Base-by-base conservation (phyloP, 2,797 vertebrate species). In the Rhincodon typus region DNA sequence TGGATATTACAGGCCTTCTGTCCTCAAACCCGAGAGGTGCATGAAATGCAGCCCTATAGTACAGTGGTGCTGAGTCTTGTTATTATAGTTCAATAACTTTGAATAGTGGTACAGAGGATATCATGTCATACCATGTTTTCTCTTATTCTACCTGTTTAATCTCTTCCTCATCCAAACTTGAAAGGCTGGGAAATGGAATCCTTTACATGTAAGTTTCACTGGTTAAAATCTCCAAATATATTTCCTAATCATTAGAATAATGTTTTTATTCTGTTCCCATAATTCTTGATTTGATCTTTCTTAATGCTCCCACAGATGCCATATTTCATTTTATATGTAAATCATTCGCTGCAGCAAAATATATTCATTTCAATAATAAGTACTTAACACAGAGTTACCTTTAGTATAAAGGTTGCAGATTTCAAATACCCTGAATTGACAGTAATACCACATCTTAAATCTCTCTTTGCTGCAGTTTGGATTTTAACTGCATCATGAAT, bases 111-210 rank as follows among this genome's bases (percentile, higher is more conserved):
- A 88, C 50, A 88, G 50, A 90, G 34, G 46, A 95, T 74, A 27
- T 95, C 15, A 57, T 27, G 50, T n/a, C 0, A 17, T 53, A 95
- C 42, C 6, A 42, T 84, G 46, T 6, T 96, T 96, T 97, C 95
- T 97, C 97, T 97, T 96, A 98, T 96, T 97, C 96, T 97, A 15
- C 96, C 27, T 98, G 96, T 98, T 97, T 97, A 95, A 97, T 97
- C 97, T 98, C 96, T 98, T 97, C 96, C 97, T 97, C 97, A 95
- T 98, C 97, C 97, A 97, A 95, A 97, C 96, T 96, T 96, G 96
- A 97, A 98, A 99, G 99, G 98, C 98, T 97, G 99, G 99, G 96
- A 99, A 99, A 97, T 99, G 99, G 99, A 99, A 99, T 98, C 98
- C 99, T 96, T 98, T 99, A 98, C 98, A 99, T 97, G 99, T 99